phyloP scores from a whole-genome alignment of 2,113 vertebrate genomes.

The Thalassarche chlororhynchos region DNA sequence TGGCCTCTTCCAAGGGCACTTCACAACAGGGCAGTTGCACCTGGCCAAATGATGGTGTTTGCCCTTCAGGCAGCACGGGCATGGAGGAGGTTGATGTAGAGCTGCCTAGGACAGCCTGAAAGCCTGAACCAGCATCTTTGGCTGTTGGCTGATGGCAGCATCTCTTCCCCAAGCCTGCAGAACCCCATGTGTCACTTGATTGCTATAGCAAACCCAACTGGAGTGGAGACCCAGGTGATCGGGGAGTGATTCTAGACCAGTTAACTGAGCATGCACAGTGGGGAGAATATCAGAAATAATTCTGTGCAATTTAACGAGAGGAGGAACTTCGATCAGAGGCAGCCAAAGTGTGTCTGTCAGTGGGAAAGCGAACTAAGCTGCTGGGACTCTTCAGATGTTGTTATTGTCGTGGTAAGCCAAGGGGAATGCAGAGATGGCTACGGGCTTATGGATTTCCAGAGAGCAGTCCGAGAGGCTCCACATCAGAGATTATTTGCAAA shows the following conservation, averaged over 20 bases:
- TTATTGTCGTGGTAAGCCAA: background rate
- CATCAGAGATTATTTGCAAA: background rate
- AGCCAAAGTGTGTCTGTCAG: background rate
- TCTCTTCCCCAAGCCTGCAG: background rate
- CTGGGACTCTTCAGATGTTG: background rate
- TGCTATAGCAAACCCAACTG: background rate
- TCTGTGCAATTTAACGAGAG: background rate
- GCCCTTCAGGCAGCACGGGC: background rate
- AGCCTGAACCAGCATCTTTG: background rate
- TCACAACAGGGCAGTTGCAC: background rate
- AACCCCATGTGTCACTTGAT: background rate
- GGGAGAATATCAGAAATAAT: slow-evolving; percentile 11
- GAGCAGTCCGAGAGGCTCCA: background rate
- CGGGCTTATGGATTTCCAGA: background rate
- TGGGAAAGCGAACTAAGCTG: background rate
- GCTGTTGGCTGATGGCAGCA: background rate
- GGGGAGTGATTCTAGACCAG: background rate
- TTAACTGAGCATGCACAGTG: background rate
- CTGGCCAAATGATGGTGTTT: background rate
- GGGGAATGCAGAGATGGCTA: background rate
- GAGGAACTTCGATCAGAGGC: background rate
- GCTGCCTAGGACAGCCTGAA: background rate
- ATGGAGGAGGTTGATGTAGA: background rate
- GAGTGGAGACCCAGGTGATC: background rate
- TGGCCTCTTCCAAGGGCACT: background rate